phyloP scores from a whole-genome alignment of 2,113 vertebrate species.

The Pogona vitticeps region DNA sequence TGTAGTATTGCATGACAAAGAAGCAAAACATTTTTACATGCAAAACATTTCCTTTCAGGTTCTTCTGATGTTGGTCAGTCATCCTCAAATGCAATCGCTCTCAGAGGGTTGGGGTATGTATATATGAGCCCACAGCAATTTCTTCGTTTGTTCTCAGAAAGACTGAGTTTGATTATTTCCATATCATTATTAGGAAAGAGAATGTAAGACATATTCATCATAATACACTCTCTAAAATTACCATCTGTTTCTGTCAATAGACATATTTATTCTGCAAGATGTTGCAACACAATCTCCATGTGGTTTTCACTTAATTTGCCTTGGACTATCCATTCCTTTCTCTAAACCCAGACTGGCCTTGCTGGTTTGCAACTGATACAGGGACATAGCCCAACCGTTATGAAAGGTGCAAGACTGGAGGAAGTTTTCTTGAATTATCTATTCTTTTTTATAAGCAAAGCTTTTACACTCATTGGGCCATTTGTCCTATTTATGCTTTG shows the following conservation, averaged over 20 bases:
- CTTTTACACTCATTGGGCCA: background rate
- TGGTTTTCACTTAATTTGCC: background rate
- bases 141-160: background rate
- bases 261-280: background rate
- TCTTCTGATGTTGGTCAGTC: slow-evolving; percentile 80
- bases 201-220: background rate
- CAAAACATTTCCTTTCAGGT: slow-evolving; percentile 69
- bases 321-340: background rate
- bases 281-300: background rate
- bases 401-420: background rate
- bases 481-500: background rate
- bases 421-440: background rate
- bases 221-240: background rate
- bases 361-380: background rate
- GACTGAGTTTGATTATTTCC: background rate
- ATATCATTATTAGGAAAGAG: background rate
- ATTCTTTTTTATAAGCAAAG: background rate
- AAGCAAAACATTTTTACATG: background rate
- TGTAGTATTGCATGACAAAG: background rate
- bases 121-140: background rate
- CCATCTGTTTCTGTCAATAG: background rate
- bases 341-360: background rate
- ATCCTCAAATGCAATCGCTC: slow-evolving; percentile 72
- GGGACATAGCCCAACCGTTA: background rate
- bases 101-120: slow-evolving; percentile 86